These are phyloP conservation scores for Anguilla anguilla DNA, from an alignment of 2,797 vertebrate genomes.

Conservation along the genomic window DNA sequence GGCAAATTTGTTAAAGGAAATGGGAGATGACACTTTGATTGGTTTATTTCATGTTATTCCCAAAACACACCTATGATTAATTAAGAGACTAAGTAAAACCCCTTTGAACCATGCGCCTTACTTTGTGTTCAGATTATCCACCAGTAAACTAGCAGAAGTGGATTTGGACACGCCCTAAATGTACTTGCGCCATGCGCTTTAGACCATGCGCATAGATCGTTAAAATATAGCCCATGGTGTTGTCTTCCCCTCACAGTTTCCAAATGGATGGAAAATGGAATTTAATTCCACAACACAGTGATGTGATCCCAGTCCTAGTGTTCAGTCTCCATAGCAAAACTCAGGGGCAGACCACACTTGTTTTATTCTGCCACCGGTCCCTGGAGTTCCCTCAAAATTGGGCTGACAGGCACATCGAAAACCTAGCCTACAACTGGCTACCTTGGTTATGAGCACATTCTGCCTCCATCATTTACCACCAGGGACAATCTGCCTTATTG, in stretches of 20 bases:
- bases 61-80: no score
- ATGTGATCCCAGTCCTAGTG: conserved; percentile 20
- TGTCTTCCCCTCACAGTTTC: conserved; percentile 25
- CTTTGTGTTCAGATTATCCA: no score
- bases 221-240: conserved; percentile 28
- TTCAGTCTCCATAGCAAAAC: neutral
- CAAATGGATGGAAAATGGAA: conserved; percentile 46
- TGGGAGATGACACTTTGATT: no score
- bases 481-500: neutral
- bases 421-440: conserved; percentile 31
- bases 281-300: conserved; percentile 30
- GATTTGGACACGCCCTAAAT: no score
- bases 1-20: no score
- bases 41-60: no score
- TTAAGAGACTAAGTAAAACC: no score
- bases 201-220: no score
- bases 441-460: conserved; percentile 28
- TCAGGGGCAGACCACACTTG: neutral
- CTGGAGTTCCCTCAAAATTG: conserved; percentile 15
- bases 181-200: no score
- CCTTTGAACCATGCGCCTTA: no score
- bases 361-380: neutral
- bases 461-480: neutral
- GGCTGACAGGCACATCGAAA: conserved; percentile 34
- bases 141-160: no score